Conservation (phyloP, 2,113 vertebrate species). For the Myotis brandtii region DNA sequence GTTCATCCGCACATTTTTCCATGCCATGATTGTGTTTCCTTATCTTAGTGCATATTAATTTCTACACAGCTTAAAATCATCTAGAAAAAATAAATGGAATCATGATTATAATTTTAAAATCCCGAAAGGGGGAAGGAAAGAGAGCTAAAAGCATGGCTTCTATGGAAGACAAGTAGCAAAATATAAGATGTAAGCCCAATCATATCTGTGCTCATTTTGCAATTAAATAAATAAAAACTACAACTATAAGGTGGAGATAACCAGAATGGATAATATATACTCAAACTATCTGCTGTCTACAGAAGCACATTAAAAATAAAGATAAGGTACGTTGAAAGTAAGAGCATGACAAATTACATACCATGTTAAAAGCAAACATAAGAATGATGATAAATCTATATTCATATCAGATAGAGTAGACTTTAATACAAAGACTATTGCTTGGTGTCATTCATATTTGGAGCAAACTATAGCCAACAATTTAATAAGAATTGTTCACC, state of each 20-base stretch:
- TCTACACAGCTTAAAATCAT: not conserved
- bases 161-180: conserved; percentile 6
- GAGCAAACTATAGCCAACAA: not conserved
- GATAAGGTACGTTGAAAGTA: not conserved
- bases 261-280: not conserved
- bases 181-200: not conserved
- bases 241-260: not conserved
- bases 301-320: not conserved
- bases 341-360: not conserved
- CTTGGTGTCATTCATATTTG: not conserved
- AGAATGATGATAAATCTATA: not conserved
- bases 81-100: conserved; percentile 20
- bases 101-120: not conserved
- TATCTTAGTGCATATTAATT: not conserved
- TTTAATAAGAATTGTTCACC: not conserved
- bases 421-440: not conserved
- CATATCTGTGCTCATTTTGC: not conserved
- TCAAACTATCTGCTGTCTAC: not conserved
- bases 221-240: not conserved
- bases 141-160: not conserved
- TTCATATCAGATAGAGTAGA: not conserved
- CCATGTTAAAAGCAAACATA: not conserved
- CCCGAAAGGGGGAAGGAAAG: not conserved
- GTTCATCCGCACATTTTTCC: not conserved
- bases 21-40: not conserved